These are phyloP conservation scores for Telenomus remus DNA, from an alignment of 1,140 invertebrate genomes.

Conservation along the genomic window DNA sequence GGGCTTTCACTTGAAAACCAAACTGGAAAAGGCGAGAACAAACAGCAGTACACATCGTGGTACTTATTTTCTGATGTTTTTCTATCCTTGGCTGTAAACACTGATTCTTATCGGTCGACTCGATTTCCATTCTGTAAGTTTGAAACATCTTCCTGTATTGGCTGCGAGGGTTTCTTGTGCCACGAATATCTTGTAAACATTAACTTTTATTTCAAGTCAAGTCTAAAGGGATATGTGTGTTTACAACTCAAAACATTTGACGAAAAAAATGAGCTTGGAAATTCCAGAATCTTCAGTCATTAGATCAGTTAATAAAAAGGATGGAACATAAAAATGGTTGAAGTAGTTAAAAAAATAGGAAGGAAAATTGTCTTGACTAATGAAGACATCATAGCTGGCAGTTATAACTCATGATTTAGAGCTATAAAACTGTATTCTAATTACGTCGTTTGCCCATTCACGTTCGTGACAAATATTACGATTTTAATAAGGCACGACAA, in stretches of 20 bases:
- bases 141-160: conserved; percentile 30
- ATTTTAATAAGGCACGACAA: conserved; percentile 8
- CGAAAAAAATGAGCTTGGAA: too few relatives aligned
- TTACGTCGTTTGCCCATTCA: not conserved
- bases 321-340: too few relatives aligned
- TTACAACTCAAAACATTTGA: conserved; percentile 16
- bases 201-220: conserved; percentile 53
- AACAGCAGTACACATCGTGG: not conserved
- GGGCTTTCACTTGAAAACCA: not conserved
- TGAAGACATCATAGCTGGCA: too few relatives aligned
- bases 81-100: conserved; percentile 48
- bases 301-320: too few relatives aligned
- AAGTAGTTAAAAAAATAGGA: not conserved
- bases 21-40: not conserved
- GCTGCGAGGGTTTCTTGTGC: conserved; percentile 35
- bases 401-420: too few relatives aligned
- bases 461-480: conserved; percentile 20
- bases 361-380: too few relatives aligned
- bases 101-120: conserved; percentile 52
- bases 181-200: conserved; percentile 43
- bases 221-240: conserved; percentile 16
- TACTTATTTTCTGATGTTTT: conserved; percentile 42
- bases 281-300: not conserved
- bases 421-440: not conserved
- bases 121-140: conserved; percentile 53